Percentiles rank a stretch among this genome's conserved stretches.
Evolutionary conservation across 2,888 invertebrate genomes (phyloP).

Genomic region (Sarcophaga variegata): DNA sequence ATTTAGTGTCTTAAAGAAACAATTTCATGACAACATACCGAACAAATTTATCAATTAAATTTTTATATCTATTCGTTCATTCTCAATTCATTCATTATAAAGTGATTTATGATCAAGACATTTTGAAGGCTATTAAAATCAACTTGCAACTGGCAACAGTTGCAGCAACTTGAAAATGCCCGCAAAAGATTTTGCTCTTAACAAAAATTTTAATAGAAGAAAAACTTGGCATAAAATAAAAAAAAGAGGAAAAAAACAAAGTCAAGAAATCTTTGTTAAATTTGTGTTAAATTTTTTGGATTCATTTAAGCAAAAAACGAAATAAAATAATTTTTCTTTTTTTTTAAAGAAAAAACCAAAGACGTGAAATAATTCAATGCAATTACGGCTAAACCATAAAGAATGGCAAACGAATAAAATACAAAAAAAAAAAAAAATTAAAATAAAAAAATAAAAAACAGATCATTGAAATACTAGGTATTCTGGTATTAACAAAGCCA

Average conservation of each 20-base stretch:
- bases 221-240: conserved; percentile 1
- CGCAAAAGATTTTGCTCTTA: conserved; percentile 19
- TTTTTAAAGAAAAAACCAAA: conserved; percentile 33
- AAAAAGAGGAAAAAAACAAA: background rate
- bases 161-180: conserved; percentile 8
- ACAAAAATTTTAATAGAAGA: conserved; percentile 57
- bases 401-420: conserved; percentile 13
- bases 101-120: conserved; percentile 68
- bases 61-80: conserved; percentile 39
- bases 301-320: conserved; percentile 39
- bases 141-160: conserved; percentile 47
- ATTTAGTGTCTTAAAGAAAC: conserved; percentile 44
- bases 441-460: conserved; percentile 22
- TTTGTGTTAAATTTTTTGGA: conserved; percentile 55
- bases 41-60: conserved; percentile 68
- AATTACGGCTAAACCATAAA: conserved; percentile 69
- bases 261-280: conserved; percentile 39
- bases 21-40: conserved; percentile 67
- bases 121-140: conserved; percentile 68
- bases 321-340: conserved; percentile 13
- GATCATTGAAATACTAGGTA: conserved; percentile 17
- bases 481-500: conserved; percentile 18
- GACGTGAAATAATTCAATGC: conserved; percentile 72
- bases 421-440: conserved; percentile 40
- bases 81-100: conserved; percentile 49